Conservation (phyloP, 2,113 vertebrate species). For the Plotosus lineatus region DNA sequence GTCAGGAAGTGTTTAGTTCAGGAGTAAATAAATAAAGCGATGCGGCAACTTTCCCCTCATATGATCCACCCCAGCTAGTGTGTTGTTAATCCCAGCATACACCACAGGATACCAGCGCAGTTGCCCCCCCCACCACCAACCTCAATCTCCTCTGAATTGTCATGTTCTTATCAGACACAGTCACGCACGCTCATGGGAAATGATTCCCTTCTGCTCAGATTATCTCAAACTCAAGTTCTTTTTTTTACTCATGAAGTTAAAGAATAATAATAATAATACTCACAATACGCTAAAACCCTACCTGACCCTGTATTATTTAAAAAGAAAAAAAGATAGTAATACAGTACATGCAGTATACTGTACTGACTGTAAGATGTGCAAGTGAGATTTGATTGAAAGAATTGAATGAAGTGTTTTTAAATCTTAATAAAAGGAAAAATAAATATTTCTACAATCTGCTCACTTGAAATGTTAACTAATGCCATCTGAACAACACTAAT, state of each 20-base stretch:
- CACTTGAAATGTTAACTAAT: too few species aligned
- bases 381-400: too few species aligned
- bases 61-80: constrained; percentile 4
- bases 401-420: too few species aligned
- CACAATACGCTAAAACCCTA: not conserved
- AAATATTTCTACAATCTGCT: too few species aligned
- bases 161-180: constrained; percentile 39
- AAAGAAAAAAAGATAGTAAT: too few species aligned
- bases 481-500: too few species aligned
- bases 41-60: not conserved
- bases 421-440: too few species aligned
- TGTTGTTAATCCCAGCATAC: constrained; percentile 27
- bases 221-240: not conserved
- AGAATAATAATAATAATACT: too few species aligned
- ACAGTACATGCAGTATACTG: too few species aligned
- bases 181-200: constrained; percentile 18
- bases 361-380: too few species aligned
- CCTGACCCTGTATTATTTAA: not conserved
- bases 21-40: constrained; percentile 30
- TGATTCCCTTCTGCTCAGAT: constrained; percentile 42
- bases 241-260: not conserved
- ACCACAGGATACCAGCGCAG: constrained; percentile 26
- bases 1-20: not conserved
- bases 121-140: not conserved
- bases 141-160: not conserved